These are phyloP conservation scores for Okapia johnstoni DNA, from an alignment of 2,113 vertebrate genomes.

Conservation along the genomic window DNA sequence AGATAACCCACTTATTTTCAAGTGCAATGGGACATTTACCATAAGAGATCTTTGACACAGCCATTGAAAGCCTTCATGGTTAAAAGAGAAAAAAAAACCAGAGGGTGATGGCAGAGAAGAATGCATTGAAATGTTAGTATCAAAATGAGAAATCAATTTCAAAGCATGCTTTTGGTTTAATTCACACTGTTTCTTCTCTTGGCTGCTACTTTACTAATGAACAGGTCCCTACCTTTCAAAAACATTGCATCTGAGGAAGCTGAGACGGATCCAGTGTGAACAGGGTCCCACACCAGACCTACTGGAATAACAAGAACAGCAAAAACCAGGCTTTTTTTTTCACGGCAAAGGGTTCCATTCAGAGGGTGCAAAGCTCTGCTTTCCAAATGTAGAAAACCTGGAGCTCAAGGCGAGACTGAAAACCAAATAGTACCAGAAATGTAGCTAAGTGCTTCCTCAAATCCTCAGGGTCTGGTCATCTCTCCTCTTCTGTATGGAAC, in stretches of 20 bases:
- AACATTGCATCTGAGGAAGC: not conserved
- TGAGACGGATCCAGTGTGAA: not conserved
- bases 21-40: not conserved
- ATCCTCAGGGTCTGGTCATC: not conserved
- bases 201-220: not conserved
- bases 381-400: not conserved
- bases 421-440: rapidly evolving
- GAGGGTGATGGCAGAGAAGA: not conserved
- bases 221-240: not conserved
- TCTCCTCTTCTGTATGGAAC: not conserved
- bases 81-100: not conserved
- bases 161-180: not conserved
- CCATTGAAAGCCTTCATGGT: not conserved
- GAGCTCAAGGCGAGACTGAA: not conserved
- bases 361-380: not conserved
- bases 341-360: not conserved
- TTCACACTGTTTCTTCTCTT: not conserved
- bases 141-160: not conserved
- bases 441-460: not conserved
- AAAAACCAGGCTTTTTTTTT: not conserved
- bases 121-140: not conserved
- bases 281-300: not conserved
- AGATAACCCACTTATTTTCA: not conserved
- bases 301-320: not conserved
- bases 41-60: not conserved